Evolutionary conservation across 2,113 vertebrate genomes (phyloP).

Genomic region (Rattus rattus): DNA sequence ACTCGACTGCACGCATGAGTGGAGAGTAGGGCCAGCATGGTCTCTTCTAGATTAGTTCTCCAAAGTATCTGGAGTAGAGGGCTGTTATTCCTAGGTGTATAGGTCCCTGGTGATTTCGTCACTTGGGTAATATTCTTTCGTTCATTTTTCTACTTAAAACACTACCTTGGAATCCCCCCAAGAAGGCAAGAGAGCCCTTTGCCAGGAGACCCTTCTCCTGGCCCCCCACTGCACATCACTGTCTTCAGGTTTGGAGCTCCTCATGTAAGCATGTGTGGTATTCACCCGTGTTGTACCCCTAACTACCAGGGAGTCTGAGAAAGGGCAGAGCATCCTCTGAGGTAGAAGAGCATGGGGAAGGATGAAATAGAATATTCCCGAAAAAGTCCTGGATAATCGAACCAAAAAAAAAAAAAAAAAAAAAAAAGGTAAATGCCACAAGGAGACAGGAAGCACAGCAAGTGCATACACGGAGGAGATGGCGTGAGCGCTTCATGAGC

Average conservation of each 20-base stretch:
- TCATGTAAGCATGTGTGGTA: too few species aligned
- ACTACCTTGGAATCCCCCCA: neutral
- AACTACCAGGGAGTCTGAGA: neutral
- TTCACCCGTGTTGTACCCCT: neutral
- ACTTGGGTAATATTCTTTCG: neutral
- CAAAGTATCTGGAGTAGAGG: neutral
- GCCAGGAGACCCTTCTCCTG: accelerated
- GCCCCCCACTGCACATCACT: neutral
- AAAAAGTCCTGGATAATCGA: neutral
- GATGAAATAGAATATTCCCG: neutral
- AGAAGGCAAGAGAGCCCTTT: neutral
- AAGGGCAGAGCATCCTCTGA: neutral
- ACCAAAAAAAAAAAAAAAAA: neutral
- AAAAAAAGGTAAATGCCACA: neutral
- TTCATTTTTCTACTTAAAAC: neutral
- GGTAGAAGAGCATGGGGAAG: neutral
- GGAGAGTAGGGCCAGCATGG: neutral
- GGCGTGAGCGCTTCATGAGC: neutral
- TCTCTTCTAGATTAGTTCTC: neutral
- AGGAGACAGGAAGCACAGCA: neutral
- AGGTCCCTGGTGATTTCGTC: neutral
- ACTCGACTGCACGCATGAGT: neutral
- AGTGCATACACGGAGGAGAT: neutral
- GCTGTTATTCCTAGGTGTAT: neutral
- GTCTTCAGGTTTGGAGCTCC: neutral